Evolutionary conservation across 64 coral and sea anemone genomes (phyloP), one percentile per base, ranked within the genome.

Genomic region (Orbicella faveolata): DNA sequence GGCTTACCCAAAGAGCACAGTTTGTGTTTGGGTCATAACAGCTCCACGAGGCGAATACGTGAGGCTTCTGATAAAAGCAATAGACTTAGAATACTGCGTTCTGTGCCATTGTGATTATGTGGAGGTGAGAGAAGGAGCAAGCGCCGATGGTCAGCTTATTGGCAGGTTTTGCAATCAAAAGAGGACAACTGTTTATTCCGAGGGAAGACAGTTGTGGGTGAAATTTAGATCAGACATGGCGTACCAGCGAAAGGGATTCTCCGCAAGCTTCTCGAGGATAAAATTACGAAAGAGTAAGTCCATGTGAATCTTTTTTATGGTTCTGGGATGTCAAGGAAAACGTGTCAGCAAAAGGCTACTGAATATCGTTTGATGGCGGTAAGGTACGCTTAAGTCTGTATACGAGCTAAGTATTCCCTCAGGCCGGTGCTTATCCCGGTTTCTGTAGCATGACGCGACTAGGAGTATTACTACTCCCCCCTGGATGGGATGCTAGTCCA

Each of bases 81-180:
- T 90, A 20, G 74, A 83, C 9, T 39, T 79, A 19, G 87, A 89
- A 19, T 23, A 79, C 2, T 41, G 64, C 19, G 6, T 21, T 19
- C 33, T 66, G 26, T 89, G 87, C 52, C 34, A 63, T 12, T 67
- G 66, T 51, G 87, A 89, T 79, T 89, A 89, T 33, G 75, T 89
- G 68, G 87, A 89, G 21, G 87, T 79, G 2, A 63, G 34, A 66
- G 87, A 89, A 7, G 87, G 87, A 26, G 2, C 76, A 3, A 77
- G n/a, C 33, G 17, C 52, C 9, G 52, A 61, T 8, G 76, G 62
- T 44, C 18, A 76, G 36, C 39, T 78, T 7, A 41, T 89, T 7
- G 87, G 87, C 39, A 61, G 75, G 48, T 89, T 89, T 63, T 89
- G 87, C 51, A 52, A 78, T 0, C 4, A 59, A 1, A 52, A 78